phyloP scores from a whole-genome alignment of 2,888 invertebrate genomes.

The Tiliacea aurago region DNA sequence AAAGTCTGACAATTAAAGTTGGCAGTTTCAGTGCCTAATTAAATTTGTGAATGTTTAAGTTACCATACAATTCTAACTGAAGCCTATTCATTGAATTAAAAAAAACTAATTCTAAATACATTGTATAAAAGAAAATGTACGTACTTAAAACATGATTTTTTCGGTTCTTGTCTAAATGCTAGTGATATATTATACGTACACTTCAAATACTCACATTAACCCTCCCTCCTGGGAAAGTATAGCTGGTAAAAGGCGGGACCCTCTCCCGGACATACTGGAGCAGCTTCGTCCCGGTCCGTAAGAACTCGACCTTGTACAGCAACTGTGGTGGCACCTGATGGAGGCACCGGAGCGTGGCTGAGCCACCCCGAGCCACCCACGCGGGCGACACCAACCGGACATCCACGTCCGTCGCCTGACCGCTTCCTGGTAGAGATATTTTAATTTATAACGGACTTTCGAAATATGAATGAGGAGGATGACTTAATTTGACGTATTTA shows the following conservation, averaged over 20 bases:
- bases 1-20: not conserved
- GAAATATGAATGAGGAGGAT: not conserved
- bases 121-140: not conserved
- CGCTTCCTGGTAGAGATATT: constrained; percentile 74
- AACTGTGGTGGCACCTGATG: constrained; percentile 94
- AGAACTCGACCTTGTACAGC: constrained; percentile 93
- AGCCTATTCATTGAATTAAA: no score
- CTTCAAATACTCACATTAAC: constrained; percentile 92
- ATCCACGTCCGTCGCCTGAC: constrained; percentile 90
- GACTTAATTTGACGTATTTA: constrained; percentile 7
- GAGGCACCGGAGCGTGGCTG: constrained; percentile 93
- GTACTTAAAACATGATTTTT: no score
- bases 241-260: constrained; percentile 93
- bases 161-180: not conserved
- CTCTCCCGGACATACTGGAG: constrained; percentile 95
- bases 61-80: no score
- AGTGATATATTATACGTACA: no score
- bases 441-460: constrained; percentile 11
- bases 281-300: constrained; percentile 91
- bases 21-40: not conserved
- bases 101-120: not conserved
- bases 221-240: constrained; percentile 92
- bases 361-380: constrained; percentile 94
- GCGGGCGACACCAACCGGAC: constrained; percentile 93
- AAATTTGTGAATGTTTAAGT: not conserved